Percentiles rank a stretch among this genome's conserved stretches.
These are phyloP conservation scores for Tachyglossus aculeatus DNA, from an alignment of 2,797 vertebrate species.

Conservation along the genomic window DNA sequence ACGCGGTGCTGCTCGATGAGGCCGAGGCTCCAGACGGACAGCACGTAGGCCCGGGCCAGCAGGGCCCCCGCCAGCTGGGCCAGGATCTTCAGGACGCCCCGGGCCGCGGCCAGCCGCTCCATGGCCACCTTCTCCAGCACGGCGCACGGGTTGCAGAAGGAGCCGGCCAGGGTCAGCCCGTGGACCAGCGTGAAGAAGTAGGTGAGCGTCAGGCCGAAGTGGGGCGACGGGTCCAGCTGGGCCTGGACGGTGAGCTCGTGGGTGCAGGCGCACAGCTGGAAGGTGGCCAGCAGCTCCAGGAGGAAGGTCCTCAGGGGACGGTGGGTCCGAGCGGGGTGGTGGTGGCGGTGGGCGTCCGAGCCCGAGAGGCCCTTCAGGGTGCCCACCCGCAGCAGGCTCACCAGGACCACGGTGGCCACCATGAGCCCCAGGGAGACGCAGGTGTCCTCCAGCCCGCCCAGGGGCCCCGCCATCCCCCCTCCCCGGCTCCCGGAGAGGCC, in stretches of 20 bases:
- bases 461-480: conserved; percentile 59
- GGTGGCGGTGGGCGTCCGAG: neutral
- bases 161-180: conserved; percentile 78
- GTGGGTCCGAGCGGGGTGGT: too few species aligned
- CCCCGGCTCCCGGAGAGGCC: too few species aligned
- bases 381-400: conserved; percentile 64
- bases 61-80: conserved; percentile 72
- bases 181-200: conserved; percentile 85
- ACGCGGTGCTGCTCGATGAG: conserved; percentile 74
- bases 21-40: conserved; percentile 77
- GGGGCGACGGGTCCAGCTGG: conserved; percentile 64
- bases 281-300: conserved; percentile 83
- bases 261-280: conserved; percentile 90
- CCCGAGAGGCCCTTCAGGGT: conserved; percentile 27
- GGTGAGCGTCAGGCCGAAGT: conserved; percentile 78
- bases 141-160: conserved; percentile 81
- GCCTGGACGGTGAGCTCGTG: conserved; percentile 84
- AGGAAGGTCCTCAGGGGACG: too few species aligned
- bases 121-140: conserved; percentile 76
- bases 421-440: conserved; percentile 77
- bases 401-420: conserved; percentile 54
- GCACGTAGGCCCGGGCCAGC: conserved; percentile 71
- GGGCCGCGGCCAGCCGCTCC: conserved; percentile 34
- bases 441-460: conserved; percentile 64
- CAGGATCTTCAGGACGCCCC: conserved; percentile 61